Conservation (phyloP, 2,113 vertebrate species). For the Mormyrus lacerda region DNA sequence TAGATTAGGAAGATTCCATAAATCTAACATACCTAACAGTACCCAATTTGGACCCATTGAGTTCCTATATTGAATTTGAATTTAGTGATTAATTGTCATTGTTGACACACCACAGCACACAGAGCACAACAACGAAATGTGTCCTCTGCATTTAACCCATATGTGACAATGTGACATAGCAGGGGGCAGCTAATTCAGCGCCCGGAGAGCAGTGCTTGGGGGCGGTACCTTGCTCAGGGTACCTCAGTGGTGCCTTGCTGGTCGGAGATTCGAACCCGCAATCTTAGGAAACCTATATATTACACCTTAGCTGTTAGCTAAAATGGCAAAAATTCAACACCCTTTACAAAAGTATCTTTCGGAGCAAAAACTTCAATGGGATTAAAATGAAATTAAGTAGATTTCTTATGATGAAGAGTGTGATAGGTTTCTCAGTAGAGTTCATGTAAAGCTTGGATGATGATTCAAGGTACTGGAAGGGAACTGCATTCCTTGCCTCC, state of each 20-base stretch:
- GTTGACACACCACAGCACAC: too few relatives aligned
- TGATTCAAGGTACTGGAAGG: background rate
- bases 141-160: too few relatives aligned
- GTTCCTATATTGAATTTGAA: background rate
- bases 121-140: too few relatives aligned
- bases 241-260: too few relatives aligned
- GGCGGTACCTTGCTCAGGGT: too few relatives aligned
- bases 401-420: background rate
- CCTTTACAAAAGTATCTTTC: background rate
- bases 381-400: background rate
- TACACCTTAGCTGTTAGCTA: background rate
- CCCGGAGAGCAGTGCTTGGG: too few relatives aligned
- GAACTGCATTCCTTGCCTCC: background rate
- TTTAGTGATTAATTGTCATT: too few relatives aligned
- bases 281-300: background rate
- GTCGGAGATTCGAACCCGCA: too few relatives aligned
- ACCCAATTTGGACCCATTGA: background rate
- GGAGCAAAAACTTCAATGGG: background rate
- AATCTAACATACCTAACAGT: background rate
- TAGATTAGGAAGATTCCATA: background rate
- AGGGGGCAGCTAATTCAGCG: too few relatives aligned
- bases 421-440: background rate
- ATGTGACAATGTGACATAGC: too few relatives aligned
- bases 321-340: background rate
- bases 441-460: background rate